phyloP scores from a whole-genome alignment of 2,797 vertebrate genomes.

The Harpagifer antarcticus region DNA sequence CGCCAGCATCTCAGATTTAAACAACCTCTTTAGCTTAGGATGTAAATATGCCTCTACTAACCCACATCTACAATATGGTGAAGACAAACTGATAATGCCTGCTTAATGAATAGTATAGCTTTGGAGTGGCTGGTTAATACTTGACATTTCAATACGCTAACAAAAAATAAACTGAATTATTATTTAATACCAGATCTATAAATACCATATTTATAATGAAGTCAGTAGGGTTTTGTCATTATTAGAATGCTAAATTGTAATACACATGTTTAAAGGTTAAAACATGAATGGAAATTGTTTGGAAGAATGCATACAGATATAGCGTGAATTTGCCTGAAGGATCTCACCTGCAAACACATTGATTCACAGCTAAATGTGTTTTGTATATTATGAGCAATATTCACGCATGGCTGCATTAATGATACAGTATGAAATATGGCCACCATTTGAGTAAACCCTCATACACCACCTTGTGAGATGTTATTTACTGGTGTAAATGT shows the following conservation, averaged over 20 bases:
- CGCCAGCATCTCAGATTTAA: no score
- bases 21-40: neutral
- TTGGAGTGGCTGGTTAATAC: neutral
- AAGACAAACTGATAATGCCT: neutral
- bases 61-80: neutral
- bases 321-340: neutral
- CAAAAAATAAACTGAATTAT: conserved; percentile 1
- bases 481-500: conserved; percentile 44
- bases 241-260: neutral
- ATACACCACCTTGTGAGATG: conserved; percentile 12
- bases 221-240: neutral
- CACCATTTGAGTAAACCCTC: neutral
- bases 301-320: neutral
- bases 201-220: neutral
- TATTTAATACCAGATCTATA: neutral
- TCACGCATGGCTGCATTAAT: neutral
- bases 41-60: neutral
- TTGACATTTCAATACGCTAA: neutral
- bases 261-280: neutral
- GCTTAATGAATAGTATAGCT: neutral
- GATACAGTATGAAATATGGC: conserved; percentile 17
- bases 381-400: neutral
- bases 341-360: neutral
- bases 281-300: neutral
- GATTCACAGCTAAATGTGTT: neutral